A percentile compares a stretch with the other conserved stretches of the same genome.
Evolutionary conservation across 37 sponge, comb jelly and placozoan species (phyloP).

Genomic region (Agelas oroides): DNA sequence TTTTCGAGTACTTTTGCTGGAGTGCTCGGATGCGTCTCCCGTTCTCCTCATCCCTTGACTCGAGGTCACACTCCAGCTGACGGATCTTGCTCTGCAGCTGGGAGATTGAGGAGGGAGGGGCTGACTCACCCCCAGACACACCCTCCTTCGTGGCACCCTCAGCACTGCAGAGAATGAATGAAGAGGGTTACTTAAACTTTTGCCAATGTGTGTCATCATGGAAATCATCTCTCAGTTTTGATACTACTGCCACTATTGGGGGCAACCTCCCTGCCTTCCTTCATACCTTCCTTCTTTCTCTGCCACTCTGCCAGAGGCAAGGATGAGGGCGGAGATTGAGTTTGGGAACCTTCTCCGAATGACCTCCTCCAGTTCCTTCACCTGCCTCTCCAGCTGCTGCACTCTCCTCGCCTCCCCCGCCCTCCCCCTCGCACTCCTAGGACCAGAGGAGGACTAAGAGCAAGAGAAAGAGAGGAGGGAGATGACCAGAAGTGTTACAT

Average conservation of each 20-base stretch:
- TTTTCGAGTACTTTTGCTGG: slow-evolving; percentile 55
- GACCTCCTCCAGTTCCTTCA: slow-evolving; percentile 72
- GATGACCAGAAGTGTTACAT: no score
- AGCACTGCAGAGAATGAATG: no score
- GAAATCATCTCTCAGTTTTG: no score
- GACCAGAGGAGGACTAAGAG: neutral
- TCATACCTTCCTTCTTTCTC: neutral
- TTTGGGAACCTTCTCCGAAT: slow-evolving; percentile 77
- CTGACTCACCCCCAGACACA: neutral
- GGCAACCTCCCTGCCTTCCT: neutral
- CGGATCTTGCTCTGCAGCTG: slow-evolving; percentile 52
- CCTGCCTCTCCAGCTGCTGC: slow-evolving; percentile 62
- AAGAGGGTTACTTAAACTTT: no score
- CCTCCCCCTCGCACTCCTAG: neutral
- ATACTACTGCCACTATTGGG: neutral
- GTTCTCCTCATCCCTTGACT: slow-evolving; percentile 50
- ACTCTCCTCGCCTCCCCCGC: slow-evolving; percentile 23
- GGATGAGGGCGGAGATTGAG: slow-evolving; percentile 79
- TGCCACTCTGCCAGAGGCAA: slow-evolving; percentile 26
- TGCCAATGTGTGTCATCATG: no score
- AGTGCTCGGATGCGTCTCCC: slow-evolving; percentile 27
- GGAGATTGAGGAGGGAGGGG: slow-evolving; percentile 2
- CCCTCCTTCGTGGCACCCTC: no score
- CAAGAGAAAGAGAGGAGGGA: neutral
- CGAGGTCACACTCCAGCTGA: slow-evolving; percentile 42